A percentile compares a stretch with the other conserved stretches of the same genome.
These are phyloP conservation scores for Hylomyscus alleni DNA, from an alignment of 2,797 vertebrate species.

Conservation along the genomic window DNA sequence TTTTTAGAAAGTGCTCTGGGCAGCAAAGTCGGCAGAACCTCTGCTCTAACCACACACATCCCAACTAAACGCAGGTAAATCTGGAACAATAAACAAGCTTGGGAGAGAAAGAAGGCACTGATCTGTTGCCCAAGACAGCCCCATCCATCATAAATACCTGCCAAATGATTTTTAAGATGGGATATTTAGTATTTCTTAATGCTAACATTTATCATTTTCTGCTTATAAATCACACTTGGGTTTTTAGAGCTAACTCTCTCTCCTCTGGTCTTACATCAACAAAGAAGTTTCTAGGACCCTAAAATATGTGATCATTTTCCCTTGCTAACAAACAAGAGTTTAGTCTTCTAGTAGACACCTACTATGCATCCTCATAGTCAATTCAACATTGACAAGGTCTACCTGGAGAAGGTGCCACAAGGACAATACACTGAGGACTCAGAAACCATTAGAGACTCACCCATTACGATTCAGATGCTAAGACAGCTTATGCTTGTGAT, in stretches of 20 bases:
- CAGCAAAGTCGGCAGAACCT: background rate
- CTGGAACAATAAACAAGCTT: background rate
- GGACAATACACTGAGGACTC: background rate
- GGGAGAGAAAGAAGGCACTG: conserved; percentile 12
- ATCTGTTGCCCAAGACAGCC: background rate
- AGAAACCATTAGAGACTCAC: background rate
- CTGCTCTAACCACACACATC: background rate
- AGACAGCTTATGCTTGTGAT: too few relatives aligned
- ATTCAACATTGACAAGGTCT: background rate
- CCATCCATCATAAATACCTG: background rate
- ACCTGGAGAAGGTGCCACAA: background rate
- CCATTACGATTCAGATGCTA: too few relatives aligned
- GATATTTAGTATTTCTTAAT: conserved; percentile 26
- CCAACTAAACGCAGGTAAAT: background rate
- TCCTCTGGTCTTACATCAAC: background rate
- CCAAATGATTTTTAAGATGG: background rate
- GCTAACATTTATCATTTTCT: background rate
- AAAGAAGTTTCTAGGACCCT: background rate
- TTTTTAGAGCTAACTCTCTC: background rate
- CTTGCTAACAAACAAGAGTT: background rate
- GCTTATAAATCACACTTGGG: background rate
- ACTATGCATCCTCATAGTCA: background rate
- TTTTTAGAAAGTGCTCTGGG: conserved; percentile 38
- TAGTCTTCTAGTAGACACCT: background rate
- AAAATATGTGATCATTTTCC: background rate